Evolutionary conservation across 2,888 invertebrate genomes (phyloP).

Genomic region (Aspidapion aeneum): DNA sequence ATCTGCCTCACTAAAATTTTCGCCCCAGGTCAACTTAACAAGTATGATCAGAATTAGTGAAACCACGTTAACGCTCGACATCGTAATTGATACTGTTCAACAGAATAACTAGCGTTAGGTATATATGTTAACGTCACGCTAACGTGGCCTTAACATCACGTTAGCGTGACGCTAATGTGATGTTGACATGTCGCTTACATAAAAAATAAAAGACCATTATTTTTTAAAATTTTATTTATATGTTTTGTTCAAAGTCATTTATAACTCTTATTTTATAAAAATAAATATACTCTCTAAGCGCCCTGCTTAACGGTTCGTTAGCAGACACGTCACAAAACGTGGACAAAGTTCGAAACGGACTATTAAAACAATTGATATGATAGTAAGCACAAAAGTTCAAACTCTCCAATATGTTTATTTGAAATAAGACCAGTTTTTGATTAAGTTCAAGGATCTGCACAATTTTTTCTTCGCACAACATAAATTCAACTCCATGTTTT

Average conservation of each 20-base stretch:
- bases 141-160: neutral
- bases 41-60: neutral
- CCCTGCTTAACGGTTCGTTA: neutral
- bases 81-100: neutral
- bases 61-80: neutral
- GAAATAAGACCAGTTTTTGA: neutral
- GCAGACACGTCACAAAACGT: neutral
- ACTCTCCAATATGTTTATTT: neutral
- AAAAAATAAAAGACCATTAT: neutral
- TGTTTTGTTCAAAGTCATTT: neutral
- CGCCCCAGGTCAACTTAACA: too few species aligned
- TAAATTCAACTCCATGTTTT: neutral
- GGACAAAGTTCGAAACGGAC: too few species aligned
- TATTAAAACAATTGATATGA: neutral
- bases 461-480: too few species aligned
- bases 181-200: neutral
- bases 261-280: too few species aligned
- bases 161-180: neutral
- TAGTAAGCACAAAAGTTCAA: neutral
- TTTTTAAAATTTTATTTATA: neutral
- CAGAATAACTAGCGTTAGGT: too few species aligned
- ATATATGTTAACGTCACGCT: neutral
- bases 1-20: too few species aligned
- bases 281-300: neutral
- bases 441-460: too few species aligned